Evolutionary conservation across 2,797 vertebrate species (phyloP), one percentile per base, ranked within the genome.

Genomic region (Dipus sagitta): DNA sequence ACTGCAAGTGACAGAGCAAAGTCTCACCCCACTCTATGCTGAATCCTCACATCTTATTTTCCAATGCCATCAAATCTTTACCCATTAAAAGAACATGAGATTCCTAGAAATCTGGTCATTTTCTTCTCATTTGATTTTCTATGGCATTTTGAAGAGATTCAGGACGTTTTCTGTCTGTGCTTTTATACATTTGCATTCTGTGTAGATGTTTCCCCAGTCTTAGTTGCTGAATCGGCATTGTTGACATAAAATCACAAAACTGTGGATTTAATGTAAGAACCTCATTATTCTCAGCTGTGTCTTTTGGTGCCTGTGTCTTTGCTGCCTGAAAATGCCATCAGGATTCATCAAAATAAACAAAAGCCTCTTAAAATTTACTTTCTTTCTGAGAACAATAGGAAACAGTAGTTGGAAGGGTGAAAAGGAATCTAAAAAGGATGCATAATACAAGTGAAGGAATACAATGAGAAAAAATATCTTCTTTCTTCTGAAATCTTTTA

Each of bases 211-310:
- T 62, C 80, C 65, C 71, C 70, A 80, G 67, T 95, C 62, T 92
- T 93, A 85, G 89, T 30, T 97, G 94, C 95, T 95, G 95, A 97
- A 96, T 96, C 79, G 86, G 76, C 93, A 94, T 93, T 94, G 58
- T 93, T 92, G 87, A 81, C 89, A 92, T 80, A 84, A 96, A 96
- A 94, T 96, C 75, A 88, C 54, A 70, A 93, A 92, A 30, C 64
- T 92, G 95, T 96, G 94, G 94, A 96, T 95, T 96, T 96, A 95
- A 94, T 67, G 90, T 86, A 89, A 87, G 47, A 95, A 88, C 74
- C 93, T 94, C 88, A 90, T 94, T 97, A 93, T 96, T 96, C 96
- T 97, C 96, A 96, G 78, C 82, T 96, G 77, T 92, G 65, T 95
- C 54, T 0, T 96, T 93, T 77, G 81, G 32, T 65, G 81, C 71